Percentiles rank a stretch among this genome's conserved stretches.
phyloP scores from a whole-genome alignment of 2,888 invertebrate genomes.

The Lypha dubia region DNA sequence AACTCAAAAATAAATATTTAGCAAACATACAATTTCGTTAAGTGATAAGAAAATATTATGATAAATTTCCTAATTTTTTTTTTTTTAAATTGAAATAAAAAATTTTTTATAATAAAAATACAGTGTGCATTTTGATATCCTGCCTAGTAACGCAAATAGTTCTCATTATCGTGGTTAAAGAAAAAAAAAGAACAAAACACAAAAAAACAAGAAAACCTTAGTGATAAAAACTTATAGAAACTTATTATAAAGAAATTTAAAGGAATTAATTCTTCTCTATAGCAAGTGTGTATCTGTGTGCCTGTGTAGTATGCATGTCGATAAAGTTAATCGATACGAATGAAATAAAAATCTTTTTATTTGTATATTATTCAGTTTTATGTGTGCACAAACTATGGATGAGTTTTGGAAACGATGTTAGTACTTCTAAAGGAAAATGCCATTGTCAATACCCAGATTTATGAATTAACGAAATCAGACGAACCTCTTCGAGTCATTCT shows the following conservation, averaged over 20 bases:
- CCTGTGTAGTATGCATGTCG: no score
- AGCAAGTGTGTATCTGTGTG: no score
- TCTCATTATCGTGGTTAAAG: constrained; percentile 37
- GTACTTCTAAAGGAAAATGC: no score
- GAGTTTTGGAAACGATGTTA: no score
- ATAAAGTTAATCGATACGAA: no score
- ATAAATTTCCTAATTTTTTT: background rate
- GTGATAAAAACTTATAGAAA: background rate
- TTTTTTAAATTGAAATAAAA: background rate
- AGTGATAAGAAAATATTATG: constrained; percentile 36
- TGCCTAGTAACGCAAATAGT: constrained; percentile 38
- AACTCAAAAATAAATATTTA: background rate
- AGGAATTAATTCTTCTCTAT: constrained; percentile 35
- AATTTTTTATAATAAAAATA: background rate
- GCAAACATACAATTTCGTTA: constrained; percentile 1
- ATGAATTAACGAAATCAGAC: no score
- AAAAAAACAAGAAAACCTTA: background rate
- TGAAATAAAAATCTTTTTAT: no score
- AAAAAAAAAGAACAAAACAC: constrained; percentile 13
- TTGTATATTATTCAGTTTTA: no score
- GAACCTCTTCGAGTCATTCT: no score
- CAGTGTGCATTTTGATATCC: constrained; percentile 47
- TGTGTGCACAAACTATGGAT: no score
- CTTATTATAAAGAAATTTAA: constrained; percentile 34
- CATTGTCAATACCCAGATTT: no score